phyloP scores from a whole-genome alignment of 2,888 invertebrate species.

The Hirtodrosophila trivittata region DNA sequence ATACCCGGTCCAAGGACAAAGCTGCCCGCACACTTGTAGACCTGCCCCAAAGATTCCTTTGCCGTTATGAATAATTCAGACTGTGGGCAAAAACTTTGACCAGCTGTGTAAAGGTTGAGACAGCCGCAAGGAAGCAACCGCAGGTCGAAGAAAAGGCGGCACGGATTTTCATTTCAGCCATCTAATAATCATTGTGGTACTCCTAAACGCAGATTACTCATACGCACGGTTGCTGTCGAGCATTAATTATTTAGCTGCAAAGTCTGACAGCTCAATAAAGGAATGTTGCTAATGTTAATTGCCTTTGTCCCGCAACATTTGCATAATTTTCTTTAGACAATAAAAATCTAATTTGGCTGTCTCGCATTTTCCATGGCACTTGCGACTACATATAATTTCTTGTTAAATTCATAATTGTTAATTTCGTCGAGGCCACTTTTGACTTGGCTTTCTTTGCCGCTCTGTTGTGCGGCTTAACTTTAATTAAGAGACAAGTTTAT shows the following conservation, averaged over 20 bases:
- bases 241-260: slow-evolving; percentile 61
- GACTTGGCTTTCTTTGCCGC: slow-evolving; percentile 45
- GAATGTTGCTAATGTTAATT: slow-evolving; percentile 67
- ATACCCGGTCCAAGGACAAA: slow-evolving; percentile 31
- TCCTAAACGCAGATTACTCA: slow-evolving; percentile 79
- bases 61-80: slow-evolving; percentile 71
- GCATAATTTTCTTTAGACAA: slow-evolving; percentile 82
- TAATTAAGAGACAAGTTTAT: slow-evolving; percentile 80
- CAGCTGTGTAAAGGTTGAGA: slow-evolving; percentile 47
- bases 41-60: slow-evolving; percentile 1
- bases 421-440: slow-evolving; percentile 60
- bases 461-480: slow-evolving; percentile 80
- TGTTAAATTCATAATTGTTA: slow-evolving; percentile 82
- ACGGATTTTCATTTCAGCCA: slow-evolving; percentile 23
- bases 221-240: slow-evolving; percentile 73
- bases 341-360: slow-evolving; percentile 80
- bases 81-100: slow-evolving; percentile 62
- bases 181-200: slow-evolving; percentile 44
- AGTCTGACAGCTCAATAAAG: slow-evolving; percentile 53
- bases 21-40: slow-evolving; percentile 28
- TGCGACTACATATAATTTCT: slow-evolving; percentile 78
- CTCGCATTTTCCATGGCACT: slow-evolving; percentile 27
- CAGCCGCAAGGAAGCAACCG: slow-evolving; percentile 56
- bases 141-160: slow-evolving; percentile 54
- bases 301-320: slow-evolving; percentile 70